A percentile compares a stretch with the other conserved stretches of the same genome.
phyloP scores from a whole-genome alignment of 2,888 invertebrate genomes.

The Leptopilina myrica region DNA sequence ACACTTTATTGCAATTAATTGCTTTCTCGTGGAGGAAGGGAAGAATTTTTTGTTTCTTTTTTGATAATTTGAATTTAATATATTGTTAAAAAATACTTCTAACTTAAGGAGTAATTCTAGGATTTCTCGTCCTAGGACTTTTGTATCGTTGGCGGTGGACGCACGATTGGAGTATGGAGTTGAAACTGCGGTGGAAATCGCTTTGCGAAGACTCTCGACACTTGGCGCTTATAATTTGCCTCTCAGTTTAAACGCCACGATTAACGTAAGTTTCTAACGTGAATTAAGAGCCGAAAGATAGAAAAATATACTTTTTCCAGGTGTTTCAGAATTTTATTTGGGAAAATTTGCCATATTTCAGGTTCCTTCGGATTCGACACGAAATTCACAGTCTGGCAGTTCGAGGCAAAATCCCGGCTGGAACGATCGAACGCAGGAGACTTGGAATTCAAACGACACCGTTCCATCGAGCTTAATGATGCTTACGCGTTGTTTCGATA shows the following conservation, averaged over 20 bases:
- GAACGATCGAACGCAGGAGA: constrained; percentile 66
- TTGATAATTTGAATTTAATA: no score
- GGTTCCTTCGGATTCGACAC: constrained; percentile 49
- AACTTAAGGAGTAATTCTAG: no score
- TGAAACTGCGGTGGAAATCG: constrained; percentile 87
- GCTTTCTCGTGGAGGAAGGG: no score
- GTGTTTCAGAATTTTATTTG: no score
- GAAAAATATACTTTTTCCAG: no score
- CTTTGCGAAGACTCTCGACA: constrained; percentile 84
- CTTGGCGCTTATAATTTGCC: constrained; percentile 82
- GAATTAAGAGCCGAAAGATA: no score
- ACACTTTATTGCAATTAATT: no score
- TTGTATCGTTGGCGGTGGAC: constrained; percentile 84
- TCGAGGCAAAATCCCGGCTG: constrained; percentile 57
- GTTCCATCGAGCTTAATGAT: constrained; percentile 77
- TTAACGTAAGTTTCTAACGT: constrained; percentile 68
- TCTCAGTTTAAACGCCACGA: constrained; percentile 78
- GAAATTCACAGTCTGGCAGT: constrained; percentile 47
- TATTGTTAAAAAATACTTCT: neutral
- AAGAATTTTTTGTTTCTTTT: no score
- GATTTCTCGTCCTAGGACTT: constrained; percentile 73
- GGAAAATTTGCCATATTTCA: neutral
- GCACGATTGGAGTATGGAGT: constrained; percentile 88
- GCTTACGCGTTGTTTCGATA: constrained; percentile 84
- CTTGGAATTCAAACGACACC: constrained; percentile 65